Conservation (phyloP, 2,797 vertebrate genomes). For the Mionectes olivaceus region DNA sequence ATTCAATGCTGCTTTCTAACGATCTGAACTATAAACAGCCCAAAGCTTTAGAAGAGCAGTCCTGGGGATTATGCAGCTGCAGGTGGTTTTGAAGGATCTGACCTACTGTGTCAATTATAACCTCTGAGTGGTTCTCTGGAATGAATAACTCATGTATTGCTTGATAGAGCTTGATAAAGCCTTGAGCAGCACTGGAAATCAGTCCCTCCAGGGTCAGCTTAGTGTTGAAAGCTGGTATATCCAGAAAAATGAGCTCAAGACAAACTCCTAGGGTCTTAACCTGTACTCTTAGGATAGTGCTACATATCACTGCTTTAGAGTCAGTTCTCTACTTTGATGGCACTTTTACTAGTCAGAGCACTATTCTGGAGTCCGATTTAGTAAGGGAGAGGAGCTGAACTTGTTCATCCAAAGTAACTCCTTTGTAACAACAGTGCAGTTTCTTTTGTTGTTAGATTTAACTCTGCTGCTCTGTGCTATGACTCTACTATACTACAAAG, state of each 20-base stretch:
- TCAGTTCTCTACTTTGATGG: neutral
- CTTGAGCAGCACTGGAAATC: neutral
- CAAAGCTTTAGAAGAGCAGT: neutral
- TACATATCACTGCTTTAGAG: neutral
- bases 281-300: neutral
- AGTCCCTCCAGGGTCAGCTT: neutral
- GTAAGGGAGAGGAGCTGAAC: neutral
- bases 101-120: neutral
- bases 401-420: neutral
- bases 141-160: neutral
- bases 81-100: neutral
- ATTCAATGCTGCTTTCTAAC: neutral
- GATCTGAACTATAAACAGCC: neutral
- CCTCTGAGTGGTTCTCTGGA: neutral
- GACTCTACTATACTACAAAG: neutral
- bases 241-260: neutral
- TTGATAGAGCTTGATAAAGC: neutral
- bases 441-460: neutral
- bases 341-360: neutral
- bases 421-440: rapidly evolving
- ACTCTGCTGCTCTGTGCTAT: neutral
- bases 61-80: neutral
- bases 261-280: neutral
- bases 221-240: neutral
- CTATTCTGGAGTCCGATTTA: neutral